Conservation (phyloP, 2,113 vertebrate species). For the Regulus satrapa region DNA sequence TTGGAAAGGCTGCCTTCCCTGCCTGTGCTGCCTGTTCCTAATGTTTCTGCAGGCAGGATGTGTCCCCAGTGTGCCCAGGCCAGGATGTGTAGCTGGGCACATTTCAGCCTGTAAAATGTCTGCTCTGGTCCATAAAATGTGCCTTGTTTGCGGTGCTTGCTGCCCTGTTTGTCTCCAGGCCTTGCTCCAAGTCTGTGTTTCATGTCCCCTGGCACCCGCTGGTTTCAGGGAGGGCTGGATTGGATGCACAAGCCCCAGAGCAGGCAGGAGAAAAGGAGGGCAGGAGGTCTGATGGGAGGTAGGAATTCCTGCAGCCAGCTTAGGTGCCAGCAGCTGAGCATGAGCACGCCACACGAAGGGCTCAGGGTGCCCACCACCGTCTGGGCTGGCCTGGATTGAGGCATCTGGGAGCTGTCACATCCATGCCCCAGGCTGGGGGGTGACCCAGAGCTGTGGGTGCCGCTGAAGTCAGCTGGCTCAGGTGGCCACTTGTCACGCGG, state of each 20-base stretch:
- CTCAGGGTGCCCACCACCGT: rapidly evolving
- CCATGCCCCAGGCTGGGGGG: background rate
- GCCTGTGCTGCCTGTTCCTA: background rate
- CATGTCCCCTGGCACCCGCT: rapidly evolving
- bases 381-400: background rate
- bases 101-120: background rate
- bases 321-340: background rate
- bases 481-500: background rate
- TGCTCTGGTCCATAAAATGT: background rate
- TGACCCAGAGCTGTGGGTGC: background rate
- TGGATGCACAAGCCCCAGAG: background rate
- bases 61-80: background rate
- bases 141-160: background rate
- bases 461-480: background rate
- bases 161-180: background rate
- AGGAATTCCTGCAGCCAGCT: background rate
- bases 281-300: background rate
- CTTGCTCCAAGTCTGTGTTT: background rate
- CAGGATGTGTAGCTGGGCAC: background rate
- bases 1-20: background rate
- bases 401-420: background rate
- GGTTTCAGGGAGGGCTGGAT: background rate
- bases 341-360: rapidly evolving
- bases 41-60: background rate
- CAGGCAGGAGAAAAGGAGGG: background rate